Conservation (phyloP, 2,797 vertebrate genomes). For the Gymnothorax reevesii region DNA sequence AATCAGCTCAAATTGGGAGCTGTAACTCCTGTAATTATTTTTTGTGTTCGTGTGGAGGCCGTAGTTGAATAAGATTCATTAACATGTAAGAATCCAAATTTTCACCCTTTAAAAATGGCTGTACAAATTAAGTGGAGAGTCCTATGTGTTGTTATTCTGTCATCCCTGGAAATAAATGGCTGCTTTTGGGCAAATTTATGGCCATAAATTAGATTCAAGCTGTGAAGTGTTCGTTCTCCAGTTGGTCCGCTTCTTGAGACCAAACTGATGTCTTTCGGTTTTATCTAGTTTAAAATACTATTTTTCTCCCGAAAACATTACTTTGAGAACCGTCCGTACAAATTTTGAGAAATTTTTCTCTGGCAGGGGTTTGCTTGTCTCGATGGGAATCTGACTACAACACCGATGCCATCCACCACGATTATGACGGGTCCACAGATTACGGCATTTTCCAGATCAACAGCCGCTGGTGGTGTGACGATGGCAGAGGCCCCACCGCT, state of each 20-base stretch:
- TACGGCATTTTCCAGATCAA: conserved; percentile 77
- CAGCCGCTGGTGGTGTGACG: conserved; percentile 73
- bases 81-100: no score
- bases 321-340: background rate
- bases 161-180: no score
- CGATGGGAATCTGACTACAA: conserved; percentile 60
- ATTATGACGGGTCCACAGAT: conserved; percentile 69
- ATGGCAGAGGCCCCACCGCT: background rate
- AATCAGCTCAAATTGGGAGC: background rate
- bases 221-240: no score
- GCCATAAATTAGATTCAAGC: no score
- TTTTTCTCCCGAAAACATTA: background rate
- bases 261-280: background rate
- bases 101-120: no score
- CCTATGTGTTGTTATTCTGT: no score
- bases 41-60: no score
- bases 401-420: conserved; percentile 48
- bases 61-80: no score
- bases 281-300: background rate
- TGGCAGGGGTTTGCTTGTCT: conserved; percentile 74
- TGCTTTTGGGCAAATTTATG: no score
- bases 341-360: background rate
- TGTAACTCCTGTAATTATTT: background rate
- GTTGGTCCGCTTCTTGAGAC: no score
- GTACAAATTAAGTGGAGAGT: no score